These are phyloP conservation scores for Lampris incognitus DNA, from an alignment of 2,113 vertebrate genomes.

Conservation along the genomic window DNA sequence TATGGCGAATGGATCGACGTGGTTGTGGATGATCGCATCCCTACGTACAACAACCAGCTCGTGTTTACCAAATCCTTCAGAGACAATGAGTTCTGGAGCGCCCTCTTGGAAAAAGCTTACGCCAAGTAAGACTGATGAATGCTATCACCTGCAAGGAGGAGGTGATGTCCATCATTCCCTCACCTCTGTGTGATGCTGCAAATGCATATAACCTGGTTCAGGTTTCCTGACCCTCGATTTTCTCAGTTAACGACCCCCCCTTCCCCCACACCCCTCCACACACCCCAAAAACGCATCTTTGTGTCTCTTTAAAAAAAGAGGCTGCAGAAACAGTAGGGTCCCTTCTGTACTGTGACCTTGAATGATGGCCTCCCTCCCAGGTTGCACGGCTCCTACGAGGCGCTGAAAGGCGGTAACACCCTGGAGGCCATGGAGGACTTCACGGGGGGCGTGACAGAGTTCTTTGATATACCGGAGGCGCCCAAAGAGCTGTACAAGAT, in stretches of 20 bases:
- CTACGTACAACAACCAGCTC: slow-evolving; percentile 92
- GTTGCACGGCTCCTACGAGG: slow-evolving; percentile 95
- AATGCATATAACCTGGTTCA: not conserved
- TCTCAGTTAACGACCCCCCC: too few species aligned
- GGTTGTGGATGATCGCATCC: slow-evolving; percentile 93
- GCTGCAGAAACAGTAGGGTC: not conserved
- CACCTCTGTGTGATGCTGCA: not conserved
- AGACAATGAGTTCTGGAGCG: slow-evolving; percentile 97
- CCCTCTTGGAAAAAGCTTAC: slow-evolving; percentile 96
- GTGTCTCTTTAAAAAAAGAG: slow-evolving; percentile 20
- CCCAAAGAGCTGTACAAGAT: slow-evolving; percentile 92
- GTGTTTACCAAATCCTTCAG: slow-evolving; percentile 97
- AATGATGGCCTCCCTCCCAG: slow-evolving; percentile 76
- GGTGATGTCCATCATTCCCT: not conserved
- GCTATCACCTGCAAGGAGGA: not conserved
- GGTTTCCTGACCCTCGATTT: slow-evolving; percentile 8
- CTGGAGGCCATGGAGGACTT: slow-evolving; percentile 99
- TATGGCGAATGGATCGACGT: slow-evolving; percentile 97
- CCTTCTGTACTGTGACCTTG: slow-evolving; percentile 5
- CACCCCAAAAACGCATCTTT: not conserved
- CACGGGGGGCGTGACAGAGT: slow-evolving; percentile 96
- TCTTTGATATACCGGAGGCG: slow-evolving; percentile 91
- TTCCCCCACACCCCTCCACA: too few species aligned
- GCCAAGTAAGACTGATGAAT: slow-evolving; percentile 88
- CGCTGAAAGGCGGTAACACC: slow-evolving; percentile 96